phyloP scores from a whole-genome alignment of 2,113 vertebrate species.

The Grallaria varia region DNA sequence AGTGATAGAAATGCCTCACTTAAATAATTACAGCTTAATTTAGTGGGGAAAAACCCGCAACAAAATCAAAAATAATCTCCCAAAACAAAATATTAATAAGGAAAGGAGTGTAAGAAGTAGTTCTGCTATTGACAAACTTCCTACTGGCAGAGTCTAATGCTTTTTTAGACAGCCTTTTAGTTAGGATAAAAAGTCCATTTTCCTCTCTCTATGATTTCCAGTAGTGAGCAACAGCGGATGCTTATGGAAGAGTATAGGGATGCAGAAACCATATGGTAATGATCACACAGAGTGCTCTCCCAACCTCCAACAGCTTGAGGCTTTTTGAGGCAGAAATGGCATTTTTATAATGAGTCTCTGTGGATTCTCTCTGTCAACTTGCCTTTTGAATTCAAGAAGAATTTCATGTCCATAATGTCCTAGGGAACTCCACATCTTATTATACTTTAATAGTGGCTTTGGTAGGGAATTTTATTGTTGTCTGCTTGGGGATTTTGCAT shows the following conservation, averaged over 20 bases:
- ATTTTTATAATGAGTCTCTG: neutral
- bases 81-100: neutral
- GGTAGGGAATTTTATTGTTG: neutral
- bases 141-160: neutral
- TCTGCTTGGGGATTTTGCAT: neutral
- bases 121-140: neutral
- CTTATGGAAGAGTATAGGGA: neutral
- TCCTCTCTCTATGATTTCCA: neutral
- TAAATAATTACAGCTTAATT: neutral
- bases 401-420: neutral
- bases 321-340: neutral
- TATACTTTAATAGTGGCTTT: neutral
- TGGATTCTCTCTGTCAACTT: neutral
- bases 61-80: neutral
- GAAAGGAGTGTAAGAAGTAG: neutral
- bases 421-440: neutral
- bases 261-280: neutral
- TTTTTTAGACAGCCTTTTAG: fast-evolving
- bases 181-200: neutral
- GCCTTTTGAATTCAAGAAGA: neutral
- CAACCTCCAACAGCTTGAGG: neutral
- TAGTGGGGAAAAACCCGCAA: fast-evolving
- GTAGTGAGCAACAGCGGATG: neutral
- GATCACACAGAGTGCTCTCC: neutral
- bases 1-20: neutral